phyloP scores from a whole-genome alignment of 2,113 vertebrate species.

The Prunella fulvescens region DNA sequence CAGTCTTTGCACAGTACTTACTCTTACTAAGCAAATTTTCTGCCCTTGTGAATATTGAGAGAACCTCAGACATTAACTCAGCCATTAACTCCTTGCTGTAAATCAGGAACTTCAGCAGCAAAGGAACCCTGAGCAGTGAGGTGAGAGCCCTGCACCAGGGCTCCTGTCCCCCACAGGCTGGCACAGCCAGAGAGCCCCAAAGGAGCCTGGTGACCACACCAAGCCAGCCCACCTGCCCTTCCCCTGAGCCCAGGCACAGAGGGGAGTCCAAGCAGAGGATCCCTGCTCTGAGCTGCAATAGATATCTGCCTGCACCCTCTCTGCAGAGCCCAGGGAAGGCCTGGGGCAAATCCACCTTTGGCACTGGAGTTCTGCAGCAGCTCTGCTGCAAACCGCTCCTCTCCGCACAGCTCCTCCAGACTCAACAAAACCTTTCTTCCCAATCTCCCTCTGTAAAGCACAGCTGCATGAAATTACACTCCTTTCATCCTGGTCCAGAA shows the following conservation, averaged over 20 bases:
- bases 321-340: not conserved
- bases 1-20: not conserved
- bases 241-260: rapidly evolving
- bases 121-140: not conserved
- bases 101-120: not conserved
- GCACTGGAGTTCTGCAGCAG: not conserved
- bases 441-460: not conserved
- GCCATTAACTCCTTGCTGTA: not conserved
- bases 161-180: not conserved
- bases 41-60: not conserved
- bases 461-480: not conserved
- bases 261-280: rapidly evolving
- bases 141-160: not conserved
- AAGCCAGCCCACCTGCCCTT: not conserved
- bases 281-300: not conserved
- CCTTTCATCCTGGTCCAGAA: not conserved
- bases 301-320: not conserved
- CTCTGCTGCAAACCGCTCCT: not conserved
- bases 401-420: not conserved
- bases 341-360: not conserved
- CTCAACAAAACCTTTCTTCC: not conserved
- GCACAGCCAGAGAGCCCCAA: not conserved
- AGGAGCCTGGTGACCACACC: rapidly evolving
- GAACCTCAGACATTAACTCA: not conserved
- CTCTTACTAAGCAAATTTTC: not conserved